A percentile compares a stretch with the other conserved stretches of the same genome.
Conservation (phyloP, 2,797 vertebrate genomes). For the Typhlichthys eigenmanni region DNA sequence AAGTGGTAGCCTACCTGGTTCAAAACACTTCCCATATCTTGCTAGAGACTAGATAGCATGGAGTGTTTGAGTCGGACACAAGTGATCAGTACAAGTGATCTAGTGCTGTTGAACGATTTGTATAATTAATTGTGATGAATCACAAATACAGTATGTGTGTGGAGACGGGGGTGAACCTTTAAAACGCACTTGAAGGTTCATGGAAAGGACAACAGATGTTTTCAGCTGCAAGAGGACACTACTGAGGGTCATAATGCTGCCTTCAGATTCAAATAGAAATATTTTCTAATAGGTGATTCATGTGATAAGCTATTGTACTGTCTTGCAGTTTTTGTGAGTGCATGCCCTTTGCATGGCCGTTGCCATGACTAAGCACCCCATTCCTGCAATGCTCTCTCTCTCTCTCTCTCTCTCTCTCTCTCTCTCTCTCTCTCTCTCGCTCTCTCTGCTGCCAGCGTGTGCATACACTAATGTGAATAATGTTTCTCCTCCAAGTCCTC, state of each 20-base stretch:
- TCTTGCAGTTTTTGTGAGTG: conserved; percentile 35
- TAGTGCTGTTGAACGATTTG: no score
- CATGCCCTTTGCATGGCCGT: conserved; percentile 42
- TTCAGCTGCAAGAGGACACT: not conserved
- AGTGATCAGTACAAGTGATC: no score
- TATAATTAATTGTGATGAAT: no score
- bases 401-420: conserved; percentile 18
- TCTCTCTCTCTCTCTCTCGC: conserved; percentile 28
- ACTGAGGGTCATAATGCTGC: not conserved
- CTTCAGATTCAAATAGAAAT: not conserved
- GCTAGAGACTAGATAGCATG: no score
- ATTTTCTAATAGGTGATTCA: conserved; percentile 6
- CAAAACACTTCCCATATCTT: no score
- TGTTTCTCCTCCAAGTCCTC: conserved; percentile 80
- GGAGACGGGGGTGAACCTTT: no score
- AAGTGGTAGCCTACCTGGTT: no score
- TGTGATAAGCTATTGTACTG: not conserved
- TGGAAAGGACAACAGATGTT: no score
- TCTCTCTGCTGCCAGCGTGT: conserved; percentile 55
- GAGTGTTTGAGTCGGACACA: no score
- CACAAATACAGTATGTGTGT: no score
- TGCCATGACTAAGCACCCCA: conserved; percentile 69
- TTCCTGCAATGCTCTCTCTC: conserved; percentile 25
- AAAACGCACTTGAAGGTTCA: no score
- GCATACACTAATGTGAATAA: conserved; percentile 84